Base-by-base conservation (phyloP, 2,113 vertebrate species). In the Larimichthys polyactis region DNA sequence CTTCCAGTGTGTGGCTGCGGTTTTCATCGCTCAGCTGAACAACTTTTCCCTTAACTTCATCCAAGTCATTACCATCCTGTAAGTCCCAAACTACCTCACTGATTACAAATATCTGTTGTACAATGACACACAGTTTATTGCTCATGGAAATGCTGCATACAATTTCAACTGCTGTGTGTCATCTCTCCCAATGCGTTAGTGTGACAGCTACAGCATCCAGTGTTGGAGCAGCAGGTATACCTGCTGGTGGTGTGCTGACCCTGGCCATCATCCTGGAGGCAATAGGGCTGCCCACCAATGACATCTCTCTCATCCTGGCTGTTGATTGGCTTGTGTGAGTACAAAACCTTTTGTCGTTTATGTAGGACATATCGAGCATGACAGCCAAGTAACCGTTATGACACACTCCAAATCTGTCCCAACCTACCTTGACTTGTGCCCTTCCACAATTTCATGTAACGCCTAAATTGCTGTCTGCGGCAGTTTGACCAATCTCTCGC, bases 271-370 rank as follows among this genome's bases (percentile, higher is more conserved):
- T 98, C 89, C 89, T 98, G 17, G 97, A 98, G 80, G 96, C 97
- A 0, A 71, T 97, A 40, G 94, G 91, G 22, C 93, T 98, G 43
- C 97, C 97, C 0, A 97, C 96, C 62, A 90, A 75, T 0, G 96
- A 97, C 83, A 96, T 98, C 87, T 98, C 97, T 29, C 95, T 96
- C 54, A 97, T 98, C 81, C 88, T 98, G 82, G 97, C 97, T 3
- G 96, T 98, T 46, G 97, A 98, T 77, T 98, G 97, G 97, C 94
- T 98, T 10, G 96, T 98, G 97, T 98, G 81, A 97, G 97, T 96
- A 81, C 20, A 60, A 7, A 40, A 22, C 12, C 16, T n/a, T 67
- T 51, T 36, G 5, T 75, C 36, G 36, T 69, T 57, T 5, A 11
- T 43, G 12, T 27, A 11, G 2, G 2, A 40, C 44, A 58, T 27